Percentiles rank a stretch among this genome's conserved stretches.
Evolutionary conservation across 2,888 invertebrate species (phyloP).

Genomic region (Tipula vernalis): DNA sequence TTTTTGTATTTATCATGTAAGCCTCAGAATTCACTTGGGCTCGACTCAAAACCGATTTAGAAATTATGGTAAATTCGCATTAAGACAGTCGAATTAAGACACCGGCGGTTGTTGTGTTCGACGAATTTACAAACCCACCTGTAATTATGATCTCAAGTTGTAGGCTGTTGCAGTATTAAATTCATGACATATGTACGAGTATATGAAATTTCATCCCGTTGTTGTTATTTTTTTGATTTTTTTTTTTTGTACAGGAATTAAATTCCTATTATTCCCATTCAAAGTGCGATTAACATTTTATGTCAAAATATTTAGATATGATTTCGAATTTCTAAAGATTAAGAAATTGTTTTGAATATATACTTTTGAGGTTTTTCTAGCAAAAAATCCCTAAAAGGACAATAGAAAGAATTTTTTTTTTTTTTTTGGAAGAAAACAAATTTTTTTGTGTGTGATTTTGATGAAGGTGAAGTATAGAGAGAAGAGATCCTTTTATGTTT

Average conservation of each 20-base stretch:
- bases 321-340: background rate
- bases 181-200: background rate
- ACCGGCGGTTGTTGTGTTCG: no score
- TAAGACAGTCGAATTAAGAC: no score
- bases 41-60: no score
- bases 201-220: background rate
- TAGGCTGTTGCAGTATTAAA: background rate
- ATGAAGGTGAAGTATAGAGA: background rate
- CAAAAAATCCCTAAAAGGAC: background rate
- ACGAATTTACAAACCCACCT: background rate
- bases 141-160: background rate
- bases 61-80: no score
- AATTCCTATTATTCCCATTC: background rate
- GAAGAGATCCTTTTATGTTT: background rate
- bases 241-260: background rate
- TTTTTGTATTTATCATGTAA: no score
- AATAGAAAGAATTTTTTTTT: background rate
- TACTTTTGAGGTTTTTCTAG: background rate
- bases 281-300: background rate
- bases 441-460: background rate
- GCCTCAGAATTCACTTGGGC: no score
- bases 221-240: background rate
- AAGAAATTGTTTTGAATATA: background rate
- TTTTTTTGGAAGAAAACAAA: background rate
- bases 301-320: background rate